A percentile compares a stretch with the other conserved stretches of the same genome.
Evolutionary conservation across 2,113 vertebrate species (phyloP).

Genomic region (Bombycilla garrulus): DNA sequence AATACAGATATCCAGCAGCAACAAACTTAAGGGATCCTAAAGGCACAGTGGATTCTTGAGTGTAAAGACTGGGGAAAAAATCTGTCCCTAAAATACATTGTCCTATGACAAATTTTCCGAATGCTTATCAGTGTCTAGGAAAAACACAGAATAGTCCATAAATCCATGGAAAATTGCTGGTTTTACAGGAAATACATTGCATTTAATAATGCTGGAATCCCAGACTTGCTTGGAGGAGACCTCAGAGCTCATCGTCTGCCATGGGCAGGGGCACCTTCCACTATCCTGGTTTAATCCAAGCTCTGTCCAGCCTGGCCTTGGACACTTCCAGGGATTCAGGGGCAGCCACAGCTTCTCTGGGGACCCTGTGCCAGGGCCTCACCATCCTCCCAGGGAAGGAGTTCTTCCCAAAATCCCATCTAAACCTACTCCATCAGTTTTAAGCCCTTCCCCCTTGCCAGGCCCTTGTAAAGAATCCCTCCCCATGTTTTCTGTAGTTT

Average conservation of each 20-base stretch:
- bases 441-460: neutral
- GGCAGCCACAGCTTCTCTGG: neutral
- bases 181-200: neutral
- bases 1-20: neutral
- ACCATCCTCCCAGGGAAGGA: accelerated
- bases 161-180: neutral
- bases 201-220: neutral
- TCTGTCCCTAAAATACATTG: neutral
- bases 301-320: accelerated
- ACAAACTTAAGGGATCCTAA: neutral
- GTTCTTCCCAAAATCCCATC: neutral
- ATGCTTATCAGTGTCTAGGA: too few relatives aligned
- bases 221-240: too few relatives aligned
- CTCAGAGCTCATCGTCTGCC: neutral
- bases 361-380: neutral
- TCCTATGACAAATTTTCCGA: neutral
- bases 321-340: neutral
- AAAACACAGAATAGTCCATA: neutral
- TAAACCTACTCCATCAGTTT: too few relatives aligned
- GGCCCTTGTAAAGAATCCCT: neutral
- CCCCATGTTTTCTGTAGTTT: neutral
- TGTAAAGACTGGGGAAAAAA: neutral
- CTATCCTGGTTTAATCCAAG: accelerated
- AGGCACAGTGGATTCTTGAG: neutral
- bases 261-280: neutral